A percentile compares a stretch with the other conserved stretches of the same genome.
Conservation (phyloP, 2,113 vertebrate genomes). For the Bos javanicus region DNA sequence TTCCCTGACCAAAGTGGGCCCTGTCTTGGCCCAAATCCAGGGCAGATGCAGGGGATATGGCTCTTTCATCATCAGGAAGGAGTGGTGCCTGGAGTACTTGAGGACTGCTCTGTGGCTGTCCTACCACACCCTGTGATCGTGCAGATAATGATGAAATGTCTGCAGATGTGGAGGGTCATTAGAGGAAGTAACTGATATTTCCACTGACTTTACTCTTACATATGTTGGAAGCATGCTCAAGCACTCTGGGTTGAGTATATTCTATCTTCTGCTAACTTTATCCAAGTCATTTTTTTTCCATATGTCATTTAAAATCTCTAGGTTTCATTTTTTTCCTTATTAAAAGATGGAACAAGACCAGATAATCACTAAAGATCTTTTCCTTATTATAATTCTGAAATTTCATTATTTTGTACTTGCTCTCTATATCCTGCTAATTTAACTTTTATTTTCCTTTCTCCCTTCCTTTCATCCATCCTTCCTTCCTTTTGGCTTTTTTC, state of each 20-base stretch:
- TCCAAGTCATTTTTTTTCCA: neutral
- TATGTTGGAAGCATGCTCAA: neutral
- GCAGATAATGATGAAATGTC: neutral
- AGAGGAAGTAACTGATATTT: neutral
- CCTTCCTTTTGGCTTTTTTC: neutral
- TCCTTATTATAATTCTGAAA: neutral
- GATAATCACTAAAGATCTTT: neutral
- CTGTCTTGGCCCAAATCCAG: neutral
- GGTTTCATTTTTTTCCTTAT: neutral
- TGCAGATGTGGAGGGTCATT: neutral
- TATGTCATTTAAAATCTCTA: neutral
- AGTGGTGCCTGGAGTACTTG: too few relatives aligned
- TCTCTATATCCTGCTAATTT: neutral
- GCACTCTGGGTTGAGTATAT: neutral
- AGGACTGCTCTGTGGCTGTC: neutral
- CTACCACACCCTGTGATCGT: fast-evolving
- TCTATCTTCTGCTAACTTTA: neutral
- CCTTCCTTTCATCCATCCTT: too few relatives aligned
- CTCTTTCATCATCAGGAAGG: neutral
- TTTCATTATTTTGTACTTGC: neutral
- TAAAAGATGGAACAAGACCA: neutral
- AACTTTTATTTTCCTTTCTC: neutral
- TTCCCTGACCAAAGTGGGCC: neutral
- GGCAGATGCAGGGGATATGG: fast-evolving
- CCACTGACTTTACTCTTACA: neutral